A percentile compares a stretch with the other conserved stretches of the same genome.
Evolutionary conservation across 2,113 vertebrate species (phyloP).

Genomic region (Halichoerus grypus): DNA sequence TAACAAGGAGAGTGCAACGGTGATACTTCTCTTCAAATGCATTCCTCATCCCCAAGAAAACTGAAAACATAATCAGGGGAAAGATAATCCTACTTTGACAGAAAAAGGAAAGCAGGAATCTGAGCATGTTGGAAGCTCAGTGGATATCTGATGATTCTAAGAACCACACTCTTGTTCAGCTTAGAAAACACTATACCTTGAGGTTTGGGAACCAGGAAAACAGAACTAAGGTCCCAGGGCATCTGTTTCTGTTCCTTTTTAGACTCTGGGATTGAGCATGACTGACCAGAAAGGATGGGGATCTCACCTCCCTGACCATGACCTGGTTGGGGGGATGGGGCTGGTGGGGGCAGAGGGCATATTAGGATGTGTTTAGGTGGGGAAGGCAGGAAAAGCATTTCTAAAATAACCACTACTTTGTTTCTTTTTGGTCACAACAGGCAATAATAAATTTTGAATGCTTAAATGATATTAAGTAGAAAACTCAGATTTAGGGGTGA

Average conservation of each 20-base stretch:
- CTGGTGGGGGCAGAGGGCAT: too few species aligned
- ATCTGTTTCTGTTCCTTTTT: not conserved
- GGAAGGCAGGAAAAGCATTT: not conserved
- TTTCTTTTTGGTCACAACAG: not conserved
- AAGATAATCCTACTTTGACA: not conserved
- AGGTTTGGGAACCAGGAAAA: not conserved
- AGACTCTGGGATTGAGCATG: not conserved
- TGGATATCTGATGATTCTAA: not conserved
- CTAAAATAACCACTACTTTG: not conserved
- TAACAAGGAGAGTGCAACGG: not conserved
- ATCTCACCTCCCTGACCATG: not conserved
- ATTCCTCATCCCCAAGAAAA: not conserved
- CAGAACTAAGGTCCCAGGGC: not conserved
- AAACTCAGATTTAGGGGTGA: not conserved
- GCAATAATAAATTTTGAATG: not conserved
- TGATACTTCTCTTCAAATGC: not conserved
- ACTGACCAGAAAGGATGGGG: not conserved
- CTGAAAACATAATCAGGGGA: not conserved
- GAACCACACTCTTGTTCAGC: not conserved
- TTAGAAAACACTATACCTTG: not conserved
- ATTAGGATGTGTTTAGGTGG: not conserved
- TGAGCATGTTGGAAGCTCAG: not conserved
- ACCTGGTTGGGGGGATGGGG: not conserved
- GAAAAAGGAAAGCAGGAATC: not conserved
- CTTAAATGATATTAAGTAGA: constrained; percentile 10